phyloP scores from a whole-genome alignment of 2,797 vertebrate species.

The Melopsittacus undulatus region DNA sequence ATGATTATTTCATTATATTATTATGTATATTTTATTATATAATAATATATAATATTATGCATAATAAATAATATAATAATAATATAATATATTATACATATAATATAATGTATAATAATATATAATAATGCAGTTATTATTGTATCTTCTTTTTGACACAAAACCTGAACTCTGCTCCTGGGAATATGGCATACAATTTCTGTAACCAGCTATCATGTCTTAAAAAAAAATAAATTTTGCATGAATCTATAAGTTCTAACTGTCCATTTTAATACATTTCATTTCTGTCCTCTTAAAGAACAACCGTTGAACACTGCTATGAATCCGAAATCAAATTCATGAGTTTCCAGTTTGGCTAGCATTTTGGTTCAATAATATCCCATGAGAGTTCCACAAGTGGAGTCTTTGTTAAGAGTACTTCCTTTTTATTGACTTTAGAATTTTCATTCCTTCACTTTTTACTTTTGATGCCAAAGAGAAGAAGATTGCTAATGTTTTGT shows the following conservation, averaged over 20 bases:
- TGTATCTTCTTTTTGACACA: background rate
- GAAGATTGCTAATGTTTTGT: background rate
- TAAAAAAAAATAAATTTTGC: background rate
- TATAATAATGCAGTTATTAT: background rate
- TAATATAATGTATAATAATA: too few relatives aligned
- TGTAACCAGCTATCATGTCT: background rate
- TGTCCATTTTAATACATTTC: background rate
- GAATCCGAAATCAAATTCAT: background rate
- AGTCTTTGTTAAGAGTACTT: background rate
- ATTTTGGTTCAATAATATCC: background rate
- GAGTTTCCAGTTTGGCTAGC: background rate
- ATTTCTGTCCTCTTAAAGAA: background rate
- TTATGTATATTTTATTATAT: too few relatives aligned
- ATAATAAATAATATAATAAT: too few relatives aligned
- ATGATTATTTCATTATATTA: background rate
- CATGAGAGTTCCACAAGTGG: background rate
- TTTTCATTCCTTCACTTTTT: background rate
- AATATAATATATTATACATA: too few relatives aligned
- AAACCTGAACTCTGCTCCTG: background rate
- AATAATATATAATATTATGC: too few relatives aligned
- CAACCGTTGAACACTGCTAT: background rate
- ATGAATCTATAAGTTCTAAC: background rate
- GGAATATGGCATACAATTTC: background rate
- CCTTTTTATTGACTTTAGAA: background rate
- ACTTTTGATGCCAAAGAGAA: background rate